A percentile compares a stretch with the other conserved stretches of the same genome.
Conservation (phyloP, 2,797 vertebrate genomes). For the Pseudotriccus pelzelni region DNA sequence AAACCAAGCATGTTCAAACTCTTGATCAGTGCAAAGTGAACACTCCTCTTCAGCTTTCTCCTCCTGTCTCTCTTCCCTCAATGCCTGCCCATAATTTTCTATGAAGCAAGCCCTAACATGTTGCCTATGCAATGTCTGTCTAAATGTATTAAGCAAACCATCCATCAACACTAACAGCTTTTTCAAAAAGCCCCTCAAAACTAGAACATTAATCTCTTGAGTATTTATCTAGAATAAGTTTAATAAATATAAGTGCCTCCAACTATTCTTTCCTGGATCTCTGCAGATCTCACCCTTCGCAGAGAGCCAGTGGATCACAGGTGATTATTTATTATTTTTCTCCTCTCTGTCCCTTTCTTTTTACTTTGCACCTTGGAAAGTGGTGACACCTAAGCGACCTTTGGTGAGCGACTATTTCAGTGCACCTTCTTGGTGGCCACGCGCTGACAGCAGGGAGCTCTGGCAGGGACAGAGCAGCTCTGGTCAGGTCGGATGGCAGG, state of each 20-base stretch:
- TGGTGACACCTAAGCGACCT: not conserved
- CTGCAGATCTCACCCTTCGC: not conserved
- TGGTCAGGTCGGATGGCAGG: not conserved
- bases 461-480: not conserved
- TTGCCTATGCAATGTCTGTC: not conserved
- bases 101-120: not conserved
- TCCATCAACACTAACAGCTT: not conserved
- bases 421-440: not conserved
- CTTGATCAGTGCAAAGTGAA: not conserved
- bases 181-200: not conserved
- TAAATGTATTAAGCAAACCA: not conserved
- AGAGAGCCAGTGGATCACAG: not conserved
- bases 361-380: fast-evolving
- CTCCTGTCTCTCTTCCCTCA: not conserved
- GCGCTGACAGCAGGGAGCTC: not conserved
- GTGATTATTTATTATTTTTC: not conserved
- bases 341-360: not conserved
- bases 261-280: not conserved
- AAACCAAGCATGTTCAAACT: not conserved
- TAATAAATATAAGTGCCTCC: not conserved
- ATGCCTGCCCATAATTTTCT: not conserved
- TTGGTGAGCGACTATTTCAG: not conserved
- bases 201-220: not conserved
- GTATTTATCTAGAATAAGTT: not conserved
- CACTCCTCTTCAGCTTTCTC: not conserved